phyloP scores from a whole-genome alignment of 2,113 vertebrate species.

The Hemiprocne comata region DNA sequence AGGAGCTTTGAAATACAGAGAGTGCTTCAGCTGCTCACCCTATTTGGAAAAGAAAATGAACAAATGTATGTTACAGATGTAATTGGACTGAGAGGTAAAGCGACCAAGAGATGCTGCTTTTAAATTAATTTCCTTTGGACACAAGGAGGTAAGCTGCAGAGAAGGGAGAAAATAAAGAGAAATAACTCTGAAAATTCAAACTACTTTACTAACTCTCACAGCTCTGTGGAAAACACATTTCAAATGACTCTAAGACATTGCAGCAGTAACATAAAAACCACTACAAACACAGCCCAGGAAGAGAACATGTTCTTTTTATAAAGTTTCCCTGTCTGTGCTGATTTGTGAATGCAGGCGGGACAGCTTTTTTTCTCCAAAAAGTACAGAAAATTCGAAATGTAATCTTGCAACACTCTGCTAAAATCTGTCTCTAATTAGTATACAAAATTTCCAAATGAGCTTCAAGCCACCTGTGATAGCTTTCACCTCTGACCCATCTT shows the following conservation, averaged over 20 bases:
- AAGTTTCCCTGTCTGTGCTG: conserved; percentile 20
- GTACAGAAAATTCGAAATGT: conserved; percentile 22
- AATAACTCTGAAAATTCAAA: conserved; percentile 22
- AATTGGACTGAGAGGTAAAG: conserved; percentile 34
- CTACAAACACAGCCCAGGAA: conserved; percentile 27
- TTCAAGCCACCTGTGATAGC: neutral
- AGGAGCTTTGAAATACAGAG: conserved; percentile 17
- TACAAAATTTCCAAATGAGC: conserved; percentile 3
- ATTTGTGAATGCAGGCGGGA: conserved; percentile 18
- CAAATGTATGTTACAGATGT: conserved; percentile 7
- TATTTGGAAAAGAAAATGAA: conserved; percentile 15
- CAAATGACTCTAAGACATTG: conserved; percentile 8
- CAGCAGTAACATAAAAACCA: conserved; percentile 28
- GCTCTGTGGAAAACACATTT: conserved; percentile 40
- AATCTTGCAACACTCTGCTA: neutral
- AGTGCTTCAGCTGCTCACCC: neutral
- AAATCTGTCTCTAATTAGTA: conserved; percentile 39
- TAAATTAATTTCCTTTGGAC: conserved; percentile 27
- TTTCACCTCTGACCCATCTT: conserved; percentile 33
- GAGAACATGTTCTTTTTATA: conserved; percentile 38
- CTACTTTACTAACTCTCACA: conserved; percentile 32
- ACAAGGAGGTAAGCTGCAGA: neutral
- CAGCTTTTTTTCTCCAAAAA: neutral
- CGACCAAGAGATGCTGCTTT: neutral
- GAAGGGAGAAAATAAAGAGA: conserved; percentile 27